phyloP scores from a whole-genome alignment of 2,888 invertebrate species.

The Branchipolynoe longqiensis region DNA sequence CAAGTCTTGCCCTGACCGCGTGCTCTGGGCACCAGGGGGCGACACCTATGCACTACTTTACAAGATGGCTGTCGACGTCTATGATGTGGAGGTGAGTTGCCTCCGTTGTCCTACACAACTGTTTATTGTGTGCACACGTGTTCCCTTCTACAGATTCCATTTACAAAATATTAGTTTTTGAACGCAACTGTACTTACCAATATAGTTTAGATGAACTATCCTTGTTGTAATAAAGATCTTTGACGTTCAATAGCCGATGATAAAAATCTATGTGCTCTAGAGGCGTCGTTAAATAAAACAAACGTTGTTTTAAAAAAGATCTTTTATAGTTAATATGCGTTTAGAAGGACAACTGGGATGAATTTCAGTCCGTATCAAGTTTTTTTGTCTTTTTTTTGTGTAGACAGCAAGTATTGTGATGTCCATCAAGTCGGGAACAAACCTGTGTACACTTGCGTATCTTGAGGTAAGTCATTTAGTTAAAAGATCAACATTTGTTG shows the following conservation, averaged over 20 bases:
- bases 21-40: constrained; percentile 89
- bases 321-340: background rate
- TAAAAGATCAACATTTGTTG: no score
- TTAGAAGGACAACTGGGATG: background rate
- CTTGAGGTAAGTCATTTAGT: constrained; percentile 84
- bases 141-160: no score
- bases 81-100: constrained; percentile 86
- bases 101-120: no score
- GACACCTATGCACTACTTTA: constrained; percentile 89
- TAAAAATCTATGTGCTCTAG: no score
- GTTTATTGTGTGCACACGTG: no score
- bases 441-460: constrained; percentile 89
- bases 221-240: no score
- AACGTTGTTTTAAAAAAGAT: background rate
- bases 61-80: constrained; percentile 89
- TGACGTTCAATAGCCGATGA: no score
- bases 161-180: no score
- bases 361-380: background rate
- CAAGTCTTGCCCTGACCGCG: constrained; percentile 80
- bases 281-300: background rate
- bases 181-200: no score
- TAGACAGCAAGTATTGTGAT: constrained; percentile 80
- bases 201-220: no score
- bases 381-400: background rate
- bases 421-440: constrained; percentile 86